Conservation (phyloP, 2,797 vertebrate species). For the Synanceia verrucosa region DNA sequence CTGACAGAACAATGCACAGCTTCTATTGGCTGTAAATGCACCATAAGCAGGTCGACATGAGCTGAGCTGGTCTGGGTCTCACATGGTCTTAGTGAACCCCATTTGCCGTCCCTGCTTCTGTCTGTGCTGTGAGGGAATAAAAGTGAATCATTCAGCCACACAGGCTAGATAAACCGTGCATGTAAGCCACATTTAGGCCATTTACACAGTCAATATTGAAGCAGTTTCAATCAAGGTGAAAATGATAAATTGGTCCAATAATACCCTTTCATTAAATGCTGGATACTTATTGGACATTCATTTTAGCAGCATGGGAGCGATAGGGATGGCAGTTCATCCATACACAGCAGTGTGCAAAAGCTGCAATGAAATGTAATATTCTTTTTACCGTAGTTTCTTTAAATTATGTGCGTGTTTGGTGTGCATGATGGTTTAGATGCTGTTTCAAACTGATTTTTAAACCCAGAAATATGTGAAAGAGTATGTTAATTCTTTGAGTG, state of each 20-base stretch:
- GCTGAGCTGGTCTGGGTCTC: background rate
- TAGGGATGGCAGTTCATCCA: background rate
- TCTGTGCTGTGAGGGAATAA: background rate
- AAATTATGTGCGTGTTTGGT: background rate
- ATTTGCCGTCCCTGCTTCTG: slow-evolving; percentile 22
- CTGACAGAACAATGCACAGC: slow-evolving; percentile 10
- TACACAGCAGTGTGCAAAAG: background rate
- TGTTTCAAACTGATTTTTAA: background rate
- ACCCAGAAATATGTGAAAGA: background rate
- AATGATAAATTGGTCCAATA: background rate
- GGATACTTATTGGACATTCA: background rate
- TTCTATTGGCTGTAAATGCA: slow-evolving; percentile 23
- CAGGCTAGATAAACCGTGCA: background rate
- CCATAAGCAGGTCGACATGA: slow-evolving; percentile 4
- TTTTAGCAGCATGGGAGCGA: background rate
- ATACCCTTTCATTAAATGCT: background rate
- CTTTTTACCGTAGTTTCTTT: background rate
- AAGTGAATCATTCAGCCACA: slow-evolving; percentile 2
- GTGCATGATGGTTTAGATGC: background rate
- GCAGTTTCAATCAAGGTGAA: background rate
- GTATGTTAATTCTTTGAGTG: no score
- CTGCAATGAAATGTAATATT: background rate
- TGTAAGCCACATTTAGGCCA: background rate
- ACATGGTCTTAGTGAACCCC: slow-evolving; percentile 7
- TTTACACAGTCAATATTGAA: background rate